Conservation (phyloP, 2,888 invertebrate genomes). For the Pimpla rufipes region DNA sequence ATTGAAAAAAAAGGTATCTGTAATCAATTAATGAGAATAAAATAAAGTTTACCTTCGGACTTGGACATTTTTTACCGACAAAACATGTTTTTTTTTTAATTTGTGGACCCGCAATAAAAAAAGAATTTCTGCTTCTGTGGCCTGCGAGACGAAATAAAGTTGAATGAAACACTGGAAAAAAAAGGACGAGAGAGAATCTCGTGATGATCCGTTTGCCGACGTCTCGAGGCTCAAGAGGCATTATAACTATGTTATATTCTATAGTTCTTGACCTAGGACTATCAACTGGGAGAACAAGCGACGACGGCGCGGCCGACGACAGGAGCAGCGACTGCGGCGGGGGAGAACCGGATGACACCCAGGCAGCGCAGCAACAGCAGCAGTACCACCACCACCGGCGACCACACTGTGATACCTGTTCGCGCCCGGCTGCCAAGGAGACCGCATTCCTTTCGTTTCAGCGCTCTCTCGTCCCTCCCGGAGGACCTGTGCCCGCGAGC, state of each 20-base stretch:
- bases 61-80: too few species aligned
- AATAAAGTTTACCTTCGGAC: too few species aligned
- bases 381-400: slow-evolving; percentile 28
- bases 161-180: slow-evolving; percentile 11
- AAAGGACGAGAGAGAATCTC: background rate
- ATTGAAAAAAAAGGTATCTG: too few species aligned
- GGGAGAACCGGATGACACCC: slow-evolving; percentile 69
- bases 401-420: slow-evolving; percentile 66
- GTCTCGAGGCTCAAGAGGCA: background rate
- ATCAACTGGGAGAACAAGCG: slow-evolving; percentile 35
- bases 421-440: slow-evolving; percentile 62
- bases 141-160: background rate
- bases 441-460: slow-evolving; percentile 66
- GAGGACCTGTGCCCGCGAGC: slow-evolving; percentile 19
- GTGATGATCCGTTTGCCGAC: slow-evolving; percentile 8
- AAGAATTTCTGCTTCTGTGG: background rate
- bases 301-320: slow-evolving; percentile 27
- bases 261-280: slow-evolving; percentile 62
- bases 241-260: slow-evolving; percentile 27
- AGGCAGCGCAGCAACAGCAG: slow-evolving; percentile 46
- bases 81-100: too few species aligned
- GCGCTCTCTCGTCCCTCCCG: slow-evolving; percentile 37
- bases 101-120: background rate
- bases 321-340: slow-evolving; percentile 23
- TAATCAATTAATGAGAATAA: too few species aligned